These are phyloP conservation scores for Spinibarbus caldwelli DNA, from an alignment of 2,797 vertebrate genomes.

Conservation along the genomic window DNA sequence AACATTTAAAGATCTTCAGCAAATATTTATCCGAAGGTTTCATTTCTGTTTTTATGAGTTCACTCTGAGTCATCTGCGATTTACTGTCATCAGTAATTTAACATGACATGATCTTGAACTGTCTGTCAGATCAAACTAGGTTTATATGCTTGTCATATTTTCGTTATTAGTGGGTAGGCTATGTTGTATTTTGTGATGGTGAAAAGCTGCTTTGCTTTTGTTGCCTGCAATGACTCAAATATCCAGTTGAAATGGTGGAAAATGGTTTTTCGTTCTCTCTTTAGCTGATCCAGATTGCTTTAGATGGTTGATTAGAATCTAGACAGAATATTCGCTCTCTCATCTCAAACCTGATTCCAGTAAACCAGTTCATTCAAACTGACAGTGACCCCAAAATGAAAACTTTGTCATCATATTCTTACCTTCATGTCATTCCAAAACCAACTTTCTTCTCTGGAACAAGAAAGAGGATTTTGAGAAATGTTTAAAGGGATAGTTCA, in stretches of 20 bases:
- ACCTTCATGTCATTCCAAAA: too few species aligned
- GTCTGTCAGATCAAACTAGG: not conserved
- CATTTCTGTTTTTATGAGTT: not conserved
- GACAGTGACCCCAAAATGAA: not conserved
- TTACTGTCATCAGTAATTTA: not conserved
- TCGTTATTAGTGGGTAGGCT: not conserved
- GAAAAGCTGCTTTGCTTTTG: not conserved
- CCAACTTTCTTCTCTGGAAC: too few species aligned
- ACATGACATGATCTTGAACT: not conserved
- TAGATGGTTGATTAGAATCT: too few species aligned
- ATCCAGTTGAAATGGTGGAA: not conserved
- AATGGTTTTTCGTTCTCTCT: not conserved
- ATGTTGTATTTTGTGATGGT: not conserved
- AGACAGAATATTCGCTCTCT: too few species aligned
- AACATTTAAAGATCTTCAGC: not conserved
- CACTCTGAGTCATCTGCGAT: not conserved
- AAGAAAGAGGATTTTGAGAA: too few species aligned
- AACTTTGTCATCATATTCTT: too few species aligned
- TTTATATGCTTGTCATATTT: not conserved
- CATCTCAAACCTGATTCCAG: too few species aligned
- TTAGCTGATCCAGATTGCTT: not conserved
- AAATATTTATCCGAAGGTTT: constrained; percentile 20
- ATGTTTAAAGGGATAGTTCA: too few species aligned
- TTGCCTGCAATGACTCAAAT: not conserved
- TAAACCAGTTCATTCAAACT: not conserved